Evolutionary conservation across 1,140 invertebrate genomes (phyloP), one percentile per base, ranked within the genome.

Genomic region (Eriosoma lanigerum): DNA sequence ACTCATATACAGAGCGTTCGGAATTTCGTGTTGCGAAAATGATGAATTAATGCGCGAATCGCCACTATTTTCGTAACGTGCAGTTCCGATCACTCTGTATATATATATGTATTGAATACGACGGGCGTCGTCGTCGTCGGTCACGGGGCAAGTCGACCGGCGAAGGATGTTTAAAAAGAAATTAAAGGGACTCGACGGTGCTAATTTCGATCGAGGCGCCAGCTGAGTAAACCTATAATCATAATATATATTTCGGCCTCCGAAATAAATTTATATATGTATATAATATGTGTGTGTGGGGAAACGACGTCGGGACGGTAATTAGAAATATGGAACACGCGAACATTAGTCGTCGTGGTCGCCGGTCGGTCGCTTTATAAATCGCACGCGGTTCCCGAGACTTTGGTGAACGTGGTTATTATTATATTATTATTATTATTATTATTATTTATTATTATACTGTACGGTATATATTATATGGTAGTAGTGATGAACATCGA

Each of bases 251-350:
- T 75, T 75, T 75, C 13, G 19, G 52, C 50, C 52, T 12, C 72
- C 52, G 72, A 54, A 6, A 48, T 48, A 38, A 38, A 4, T 4
- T 38, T 38, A 38, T 38, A 72, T 54, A 73, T 32, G 48, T 73
- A 26, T 17, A 17, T 48, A 54, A 17, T 10, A 5, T 32, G 26
- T 38, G 19, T 38, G n/a, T 68, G 64, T 68, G 10, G n/a, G 44
- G 3, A 12, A 17, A 17, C 8, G 46, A 46, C 70, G 70, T 48
- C 70, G 29, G 73, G 52, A 44, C 73, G 54, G 73, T 76, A 76
- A 76, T 76, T 76, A 76, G 73, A 76, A 76, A 56, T 56, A n/a
- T 76, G 50, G 73, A 76, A 76, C 73, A 76, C 73, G 73, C 73
- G 54, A 76, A 76, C 73, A 58, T 60, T 54, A 76, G 73, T 58